These are phyloP conservation scores for Boloria selene DNA, from an alignment of 2,888 invertebrate species.

Conservation along the genomic window DNA sequence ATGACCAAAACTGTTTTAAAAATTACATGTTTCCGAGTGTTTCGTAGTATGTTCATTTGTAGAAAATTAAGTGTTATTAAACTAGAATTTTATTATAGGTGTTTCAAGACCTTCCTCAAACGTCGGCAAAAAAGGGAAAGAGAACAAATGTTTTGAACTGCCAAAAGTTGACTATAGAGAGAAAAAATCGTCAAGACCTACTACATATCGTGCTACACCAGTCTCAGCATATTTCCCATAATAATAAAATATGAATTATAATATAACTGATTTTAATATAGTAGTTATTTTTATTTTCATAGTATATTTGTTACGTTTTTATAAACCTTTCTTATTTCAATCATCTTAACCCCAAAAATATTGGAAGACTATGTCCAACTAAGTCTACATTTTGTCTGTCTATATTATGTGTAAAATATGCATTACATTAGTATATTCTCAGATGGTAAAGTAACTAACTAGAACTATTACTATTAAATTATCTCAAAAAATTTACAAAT, in stretches of 20 bases:
- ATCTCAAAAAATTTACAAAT: no score
- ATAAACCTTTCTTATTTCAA: no score
- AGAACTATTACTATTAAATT: no score
- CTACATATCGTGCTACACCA: constrained; percentile 69
- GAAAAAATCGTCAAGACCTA: constrained; percentile 64
- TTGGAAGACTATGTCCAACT: no score
- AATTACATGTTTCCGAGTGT: no score
- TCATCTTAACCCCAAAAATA: no score
- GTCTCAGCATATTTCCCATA: constrained; percentile 76
- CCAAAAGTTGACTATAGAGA: constrained; percentile 74
- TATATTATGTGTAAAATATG: no score
- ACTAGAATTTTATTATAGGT: constrained; percentile 45
- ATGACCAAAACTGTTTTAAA: no score
- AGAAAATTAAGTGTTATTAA: background rate
- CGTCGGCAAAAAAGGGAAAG: constrained; percentile 60
- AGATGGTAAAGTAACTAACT: no score
- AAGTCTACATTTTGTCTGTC: no score
- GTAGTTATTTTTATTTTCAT: background rate
- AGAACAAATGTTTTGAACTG: constrained; percentile 63
- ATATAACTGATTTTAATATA: background rate
- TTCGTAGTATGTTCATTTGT: no score
- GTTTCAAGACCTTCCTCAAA: constrained; percentile 45
- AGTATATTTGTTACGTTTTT: background rate
- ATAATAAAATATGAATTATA: constrained; percentile 21
- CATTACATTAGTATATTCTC: no score